Evolutionary conservation across 2,113 vertebrate genomes (phyloP), one percentile per base, ranked within the genome.

Genomic region (Gymnarchus niloticus): DNA sequence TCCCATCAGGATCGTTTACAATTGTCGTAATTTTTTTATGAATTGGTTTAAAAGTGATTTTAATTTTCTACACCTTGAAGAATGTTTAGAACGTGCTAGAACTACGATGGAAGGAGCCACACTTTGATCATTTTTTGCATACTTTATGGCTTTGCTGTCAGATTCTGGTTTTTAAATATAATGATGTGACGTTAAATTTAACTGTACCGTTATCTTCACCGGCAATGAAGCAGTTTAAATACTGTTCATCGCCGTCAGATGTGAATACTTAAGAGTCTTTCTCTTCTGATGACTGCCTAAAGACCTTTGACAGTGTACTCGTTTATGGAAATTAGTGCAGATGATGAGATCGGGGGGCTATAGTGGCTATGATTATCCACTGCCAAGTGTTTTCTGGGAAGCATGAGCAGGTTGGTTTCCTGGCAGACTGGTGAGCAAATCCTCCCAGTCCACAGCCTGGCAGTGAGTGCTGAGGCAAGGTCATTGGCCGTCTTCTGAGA

Each of bases 321-420:
- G 33, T 37, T 69, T 69, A 69, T 69, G 61, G 28, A 69, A 69
- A 69, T 69, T 69, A 65, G 59, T 65, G 61, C 61, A 69, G 12
- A 33, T 10, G n/a, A 33, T 69, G 61, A 69, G 61, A 69, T 69
- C 37, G 37, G 37, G 37, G 61, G 61, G 33, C 61, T 14, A 41
- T 69, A 69, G 33, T 37, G 37, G 33, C 61, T 6, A 9, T 69
- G 3, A 14, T 69, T 69, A 14, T 69, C 28, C 61, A 19, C 6
- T 17, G 28, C 5, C 37, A 37, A 69, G 61, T 73, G 65, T 73
- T 37, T 73, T 73, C 65, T 73, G 65, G 14, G 65, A 73, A 73
- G 65, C 65, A 7, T 73, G 37, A 73, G 33, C 65, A 73, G 41
- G 33, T 69, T 28, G 28, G 65, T 69, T 69, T 69, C 65, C 65